phyloP scores from a whole-genome alignment of 1,140 invertebrate species.

The Batillaria attramentaria region DNA sequence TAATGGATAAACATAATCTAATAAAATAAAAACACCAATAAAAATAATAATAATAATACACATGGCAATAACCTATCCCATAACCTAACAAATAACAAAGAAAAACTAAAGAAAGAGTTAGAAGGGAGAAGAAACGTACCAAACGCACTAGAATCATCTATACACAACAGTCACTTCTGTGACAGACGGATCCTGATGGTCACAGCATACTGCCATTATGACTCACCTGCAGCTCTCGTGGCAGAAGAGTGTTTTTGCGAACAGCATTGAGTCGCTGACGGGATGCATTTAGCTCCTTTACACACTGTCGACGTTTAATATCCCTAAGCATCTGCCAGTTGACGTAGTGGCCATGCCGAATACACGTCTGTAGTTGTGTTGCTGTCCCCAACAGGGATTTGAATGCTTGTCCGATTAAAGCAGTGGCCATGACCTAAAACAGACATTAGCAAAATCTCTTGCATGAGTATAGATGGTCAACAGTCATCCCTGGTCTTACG shows the following conservation, averaged over 20 bases:
- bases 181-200: too few species aligned
- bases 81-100: too few species aligned
- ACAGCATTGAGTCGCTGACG: slow-evolving; percentile 84
- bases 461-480: too few species aligned
- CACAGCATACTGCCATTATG: background rate
- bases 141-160: too few species aligned
- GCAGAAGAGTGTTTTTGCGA: slow-evolving; percentile 86
- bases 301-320: slow-evolving; percentile 82
- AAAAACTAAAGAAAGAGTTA: too few species aligned
- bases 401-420: slow-evolving; percentile 1
- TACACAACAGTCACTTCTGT: too few species aligned
- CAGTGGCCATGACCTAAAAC: slow-evolving; percentile 21
- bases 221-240: slow-evolving; percentile 78
- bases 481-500: too few species aligned
- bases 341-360: slow-evolving; percentile 73
- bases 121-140: too few species aligned
- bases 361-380: slow-evolving; percentile 22
- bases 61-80: background rate
- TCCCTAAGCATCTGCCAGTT: slow-evolving; percentile 87
- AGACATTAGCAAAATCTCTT: too few species aligned
- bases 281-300: slow-evolving; percentile 80
- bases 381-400: background rate
- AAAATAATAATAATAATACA: background rate
- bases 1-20: too few species aligned
- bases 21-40: too few species aligned